These are phyloP conservation scores for Mythimna impura DNA, from an alignment of 2,888 invertebrate genomes.

Conservation along the genomic window DNA sequence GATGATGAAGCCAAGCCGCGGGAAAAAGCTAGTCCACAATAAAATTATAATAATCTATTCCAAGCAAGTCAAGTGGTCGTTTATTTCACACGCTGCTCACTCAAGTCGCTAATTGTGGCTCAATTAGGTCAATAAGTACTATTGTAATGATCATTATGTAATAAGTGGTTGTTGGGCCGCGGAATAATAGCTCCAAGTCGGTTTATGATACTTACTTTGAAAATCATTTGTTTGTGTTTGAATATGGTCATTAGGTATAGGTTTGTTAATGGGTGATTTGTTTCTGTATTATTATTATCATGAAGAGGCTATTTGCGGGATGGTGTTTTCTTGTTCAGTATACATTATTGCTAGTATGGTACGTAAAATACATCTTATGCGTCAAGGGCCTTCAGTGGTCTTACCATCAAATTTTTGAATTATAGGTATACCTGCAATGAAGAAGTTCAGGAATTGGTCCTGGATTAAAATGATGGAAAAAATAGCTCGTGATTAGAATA, in stretches of 20 bases:
- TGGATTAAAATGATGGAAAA: neutral
- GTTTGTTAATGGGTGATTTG: neutral
- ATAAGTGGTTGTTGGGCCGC: conserved; percentile 17
- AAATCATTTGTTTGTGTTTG: conserved; percentile 43
- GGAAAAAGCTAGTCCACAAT: neutral
- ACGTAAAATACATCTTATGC: too few species aligned
- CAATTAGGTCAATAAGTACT: conserved; percentile 58
- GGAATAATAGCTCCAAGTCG: conserved; percentile 32
- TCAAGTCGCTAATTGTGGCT: conserved; percentile 50
- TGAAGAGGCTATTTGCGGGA: neutral
- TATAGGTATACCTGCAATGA: neutral
- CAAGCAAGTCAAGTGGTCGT: conserved; percentile 42
- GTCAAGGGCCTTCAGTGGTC: too few species aligned
- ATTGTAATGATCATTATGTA: conserved; percentile 50
- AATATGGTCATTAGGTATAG: conserved; percentile 2
- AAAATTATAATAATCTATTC: conserved; percentile 33
- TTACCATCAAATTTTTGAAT: neutral
- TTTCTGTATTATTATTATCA: neutral
- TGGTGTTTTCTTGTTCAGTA: neutral
- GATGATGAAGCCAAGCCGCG: too few species aligned
- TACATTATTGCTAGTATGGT: too few species aligned
- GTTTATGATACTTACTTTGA: conserved; percentile 33
- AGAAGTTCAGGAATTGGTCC: neutral
- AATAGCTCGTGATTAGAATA: neutral
- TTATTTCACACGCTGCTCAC: conserved; percentile 54